Evolutionary conservation across 2,113 vertebrate genomes (phyloP).

Genomic region (Chaenocephalus aceratus): DNA sequence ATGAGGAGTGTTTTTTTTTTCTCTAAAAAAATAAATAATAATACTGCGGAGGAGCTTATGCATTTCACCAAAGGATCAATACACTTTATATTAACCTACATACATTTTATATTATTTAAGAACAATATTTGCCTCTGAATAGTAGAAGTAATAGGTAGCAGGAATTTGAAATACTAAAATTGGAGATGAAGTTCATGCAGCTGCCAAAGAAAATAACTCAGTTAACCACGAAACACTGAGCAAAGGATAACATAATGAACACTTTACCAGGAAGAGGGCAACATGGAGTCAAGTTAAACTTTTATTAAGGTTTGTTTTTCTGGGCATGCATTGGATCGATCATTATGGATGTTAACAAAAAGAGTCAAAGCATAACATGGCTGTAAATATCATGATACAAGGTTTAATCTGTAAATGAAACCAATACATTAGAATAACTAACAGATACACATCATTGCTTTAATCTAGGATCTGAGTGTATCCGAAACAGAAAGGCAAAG

Average conservation of each 20-base stretch:
- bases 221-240: constrained; percentile 12
- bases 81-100: too few species aligned
- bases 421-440: constrained; percentile 2
- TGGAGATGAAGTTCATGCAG: background rate
- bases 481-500: constrained; percentile 17
- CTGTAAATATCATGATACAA: background rate
- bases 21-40: too few species aligned
- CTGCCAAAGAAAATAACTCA: constrained; percentile 6
- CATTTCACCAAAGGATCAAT: too few species aligned
- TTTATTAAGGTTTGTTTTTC: constrained; percentile 57
- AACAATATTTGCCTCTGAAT: too few species aligned
- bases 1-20: too few species aligned
- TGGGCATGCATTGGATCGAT: constrained; percentile 11
- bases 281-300: constrained; percentile 56
- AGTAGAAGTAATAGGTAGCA: too few species aligned
- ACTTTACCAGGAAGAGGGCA: constrained; percentile 31
- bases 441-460: background rate
- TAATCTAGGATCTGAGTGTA: constrained; percentile 5
- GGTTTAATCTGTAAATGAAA: background rate
- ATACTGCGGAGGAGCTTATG: too few species aligned
- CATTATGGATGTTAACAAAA: background rate
- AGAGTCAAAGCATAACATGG: background rate
- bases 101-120: too few species aligned
- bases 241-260: constrained; percentile 53
- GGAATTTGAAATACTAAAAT: too few species aligned